These are phyloP conservation scores for Himalopsyche anomala DNA, from an alignment of 2,888 invertebrate genomes.

Conservation along the genomic window DNA sequence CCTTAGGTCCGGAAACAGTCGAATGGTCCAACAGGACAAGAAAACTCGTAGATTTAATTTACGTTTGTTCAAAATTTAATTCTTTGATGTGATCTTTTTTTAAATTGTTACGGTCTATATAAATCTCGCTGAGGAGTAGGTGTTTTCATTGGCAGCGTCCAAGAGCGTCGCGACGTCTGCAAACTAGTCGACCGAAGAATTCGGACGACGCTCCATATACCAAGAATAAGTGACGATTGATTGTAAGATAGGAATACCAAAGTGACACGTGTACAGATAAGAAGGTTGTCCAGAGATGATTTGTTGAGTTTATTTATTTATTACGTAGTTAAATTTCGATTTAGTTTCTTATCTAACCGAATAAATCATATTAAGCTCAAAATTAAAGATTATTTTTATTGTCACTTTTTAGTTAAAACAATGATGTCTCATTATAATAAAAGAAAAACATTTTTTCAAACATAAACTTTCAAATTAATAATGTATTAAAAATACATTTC, in stretches of 20 bases:
- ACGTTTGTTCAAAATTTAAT: not conserved
- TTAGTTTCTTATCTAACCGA: not conserved
- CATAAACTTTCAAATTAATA: too few species aligned
- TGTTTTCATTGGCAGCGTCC: conserved; percentile 25
- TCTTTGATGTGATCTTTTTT: conserved; percentile 44
- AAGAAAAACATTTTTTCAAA: too few species aligned
- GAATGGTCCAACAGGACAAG: too few species aligned
- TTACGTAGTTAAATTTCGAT: conserved; percentile 30
- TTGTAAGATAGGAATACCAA: not conserved
- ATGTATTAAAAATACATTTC: too few species aligned
- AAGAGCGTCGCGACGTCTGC: conserved; percentile 21
- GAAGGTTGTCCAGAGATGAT: conserved; percentile 22
- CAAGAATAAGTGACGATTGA: conserved; percentile 29
- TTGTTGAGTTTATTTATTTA: conserved; percentile 16
- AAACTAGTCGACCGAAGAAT: not conserved
- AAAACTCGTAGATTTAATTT: not conserved
- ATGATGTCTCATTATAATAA: too few species aligned
- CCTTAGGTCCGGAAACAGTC: too few species aligned
- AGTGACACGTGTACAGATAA: conserved; percentile 30
- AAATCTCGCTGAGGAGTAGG: not conserved
- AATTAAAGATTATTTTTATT: too few species aligned
- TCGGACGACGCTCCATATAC: conserved; percentile 21
- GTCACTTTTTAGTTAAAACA: too few species aligned
- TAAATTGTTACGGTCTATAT: conserved; percentile 5
- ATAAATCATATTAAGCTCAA: not conserved